Percentiles rank a stretch among this genome's conserved stretches.
Conservation (phyloP, 2,113 vertebrate species). For the Pycnonotus jocosus region DNA sequence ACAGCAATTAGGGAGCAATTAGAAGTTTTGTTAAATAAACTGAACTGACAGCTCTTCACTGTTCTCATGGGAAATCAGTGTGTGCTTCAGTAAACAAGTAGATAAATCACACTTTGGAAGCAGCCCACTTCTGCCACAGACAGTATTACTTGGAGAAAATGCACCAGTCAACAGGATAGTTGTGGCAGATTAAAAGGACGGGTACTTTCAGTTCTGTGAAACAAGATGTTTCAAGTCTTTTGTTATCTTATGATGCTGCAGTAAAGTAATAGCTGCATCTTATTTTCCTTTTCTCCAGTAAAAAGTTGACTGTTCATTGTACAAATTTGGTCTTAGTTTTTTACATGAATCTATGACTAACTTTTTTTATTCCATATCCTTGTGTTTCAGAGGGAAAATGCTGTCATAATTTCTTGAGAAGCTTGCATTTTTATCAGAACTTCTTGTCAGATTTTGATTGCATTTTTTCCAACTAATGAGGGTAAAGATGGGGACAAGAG, state of each 20-base stretch:
- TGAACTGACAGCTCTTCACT: not conserved
- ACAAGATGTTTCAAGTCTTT: not conserved
- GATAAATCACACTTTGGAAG: not conserved
- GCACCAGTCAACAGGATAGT: not conserved
- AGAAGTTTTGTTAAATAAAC: not conserved
- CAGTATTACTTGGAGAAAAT: not conserved
- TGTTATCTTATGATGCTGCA: not conserved
- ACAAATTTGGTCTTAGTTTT: not conserved
- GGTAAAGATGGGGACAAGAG: slow-evolving; percentile 28
- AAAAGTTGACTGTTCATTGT: not conserved
- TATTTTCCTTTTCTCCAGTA: not conserved
- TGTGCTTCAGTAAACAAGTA: not conserved
- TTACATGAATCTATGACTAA: not conserved
- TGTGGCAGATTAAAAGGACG: not conserved
- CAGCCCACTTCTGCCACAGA: not conserved
- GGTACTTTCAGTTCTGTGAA: not conserved
- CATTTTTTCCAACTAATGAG: not conserved
- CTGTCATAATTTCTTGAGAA: not conserved
- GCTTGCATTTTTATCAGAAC: not conserved
- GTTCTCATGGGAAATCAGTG: not conserved
- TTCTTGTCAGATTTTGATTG: not conserved
- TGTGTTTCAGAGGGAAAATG: not conserved
- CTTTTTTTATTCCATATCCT: not conserved
- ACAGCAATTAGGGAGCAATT: not conserved
- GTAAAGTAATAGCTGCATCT: not conserved